These are phyloP conservation scores for Stenodema calcarata DNA, from an alignment of 2,888 invertebrate species.

Conservation along the genomic window DNA sequence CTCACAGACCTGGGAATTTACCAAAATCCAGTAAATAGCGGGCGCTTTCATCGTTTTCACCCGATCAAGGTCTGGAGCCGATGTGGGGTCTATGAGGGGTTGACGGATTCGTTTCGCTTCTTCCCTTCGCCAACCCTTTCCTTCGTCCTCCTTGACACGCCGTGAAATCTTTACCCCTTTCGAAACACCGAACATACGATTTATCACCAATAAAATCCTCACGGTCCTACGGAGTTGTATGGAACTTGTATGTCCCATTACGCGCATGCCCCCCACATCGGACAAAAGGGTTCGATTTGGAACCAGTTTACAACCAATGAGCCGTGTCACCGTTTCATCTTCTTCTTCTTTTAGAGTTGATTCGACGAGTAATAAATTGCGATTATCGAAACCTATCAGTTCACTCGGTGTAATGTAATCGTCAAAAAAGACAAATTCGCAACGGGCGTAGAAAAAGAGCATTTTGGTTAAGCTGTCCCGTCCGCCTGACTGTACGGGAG, in stretches of 20 bases:
- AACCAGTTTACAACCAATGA: background rate
- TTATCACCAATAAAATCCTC: slow-evolving; percentile 6
- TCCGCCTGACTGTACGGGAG: background rate
- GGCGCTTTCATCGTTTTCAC: too few relatives aligned
- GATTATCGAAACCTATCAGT: background rate
- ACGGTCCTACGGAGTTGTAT: background rate
- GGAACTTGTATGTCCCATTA: background rate
- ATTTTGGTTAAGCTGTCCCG: background rate
- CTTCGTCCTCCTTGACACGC: background rate
- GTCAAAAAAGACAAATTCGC: background rate
- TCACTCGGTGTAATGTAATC: background rate
- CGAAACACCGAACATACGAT: background rate
- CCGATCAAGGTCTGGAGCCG: too few relatives aligned
- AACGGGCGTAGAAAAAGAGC: background rate
- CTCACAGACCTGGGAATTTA: too few relatives aligned
- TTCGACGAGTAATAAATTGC: background rate
- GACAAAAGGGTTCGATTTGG: background rate
- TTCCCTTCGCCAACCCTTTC: background rate
- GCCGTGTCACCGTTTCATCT: background rate
- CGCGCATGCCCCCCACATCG: background rate
- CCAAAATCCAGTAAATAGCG: too few relatives aligned
- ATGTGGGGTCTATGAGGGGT: background rate
- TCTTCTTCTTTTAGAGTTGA: background rate
- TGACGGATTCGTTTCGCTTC: background rate
- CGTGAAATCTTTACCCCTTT: background rate